Evolutionary conservation across 2,797 vertebrate genomes (phyloP).

Genomic region (Phylloscopus collybita): DNA sequence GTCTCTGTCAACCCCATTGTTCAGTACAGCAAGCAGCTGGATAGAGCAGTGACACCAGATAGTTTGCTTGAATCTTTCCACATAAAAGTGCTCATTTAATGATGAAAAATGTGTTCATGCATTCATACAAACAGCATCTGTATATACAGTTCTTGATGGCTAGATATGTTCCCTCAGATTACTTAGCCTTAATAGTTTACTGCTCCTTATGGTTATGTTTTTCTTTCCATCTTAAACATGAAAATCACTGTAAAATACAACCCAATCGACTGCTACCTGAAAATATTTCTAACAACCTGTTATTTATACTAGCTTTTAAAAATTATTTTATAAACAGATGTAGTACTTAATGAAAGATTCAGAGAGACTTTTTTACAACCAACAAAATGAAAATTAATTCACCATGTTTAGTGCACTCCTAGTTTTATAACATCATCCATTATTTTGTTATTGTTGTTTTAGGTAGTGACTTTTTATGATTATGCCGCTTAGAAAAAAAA

Average conservation of each 20-base stretch:
- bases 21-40: neutral
- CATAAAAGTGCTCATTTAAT: neutral
- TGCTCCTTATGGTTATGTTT: neutral
- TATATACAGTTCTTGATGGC: neutral
- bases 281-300: neutral
- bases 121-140: neutral
- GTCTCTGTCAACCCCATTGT: neutral
- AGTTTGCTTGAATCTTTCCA: neutral
- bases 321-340: neutral
- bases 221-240: neutral
- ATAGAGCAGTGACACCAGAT: neutral
- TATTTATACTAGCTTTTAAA: neutral
- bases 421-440: slow-evolving; percentile 21
- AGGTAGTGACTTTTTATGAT: slow-evolving; percentile 27
- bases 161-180: neutral
- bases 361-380: neutral
- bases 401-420: neutral
- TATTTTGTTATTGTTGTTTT: slow-evolving; percentile 22
- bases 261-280: neutral
- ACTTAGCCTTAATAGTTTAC: slow-evolving; percentile 1
- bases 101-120: neutral
- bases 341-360: neutral
- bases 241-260: neutral
- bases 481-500: neutral
- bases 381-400: slow-evolving; percentile 18